These are phyloP conservation scores for Haemorhous mexicanus DNA, from an alignment of 2,113 vertebrate genomes.

Conservation along the genomic window DNA sequence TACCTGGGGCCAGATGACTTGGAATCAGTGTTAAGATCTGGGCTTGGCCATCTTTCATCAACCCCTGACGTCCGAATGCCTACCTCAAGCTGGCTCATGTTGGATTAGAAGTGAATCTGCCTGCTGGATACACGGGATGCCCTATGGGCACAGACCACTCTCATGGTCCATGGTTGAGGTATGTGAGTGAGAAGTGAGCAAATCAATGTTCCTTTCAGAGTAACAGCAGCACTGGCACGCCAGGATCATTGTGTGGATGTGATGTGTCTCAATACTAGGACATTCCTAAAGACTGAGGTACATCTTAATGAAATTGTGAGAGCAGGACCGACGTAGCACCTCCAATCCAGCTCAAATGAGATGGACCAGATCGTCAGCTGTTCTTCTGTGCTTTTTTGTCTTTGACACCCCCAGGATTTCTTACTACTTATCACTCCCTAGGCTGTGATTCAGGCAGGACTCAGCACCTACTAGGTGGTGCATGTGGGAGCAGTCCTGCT, in stretches of 20 bases:
- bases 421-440: not conserved
- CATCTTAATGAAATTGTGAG: not conserved
- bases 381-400: not conserved
- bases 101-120: not conserved
- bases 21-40: conserved; percentile 1
- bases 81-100: not conserved
- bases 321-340: fast-evolving
- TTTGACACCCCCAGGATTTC: not conserved
- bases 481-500: not conserved
- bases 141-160: not conserved
- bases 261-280: not conserved
- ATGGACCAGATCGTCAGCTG: not conserved
- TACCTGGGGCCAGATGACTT: not conserved
- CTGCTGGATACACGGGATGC: not conserved
- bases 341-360: not conserved
- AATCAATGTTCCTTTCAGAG: not conserved
- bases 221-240: not conserved
- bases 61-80: not conserved
- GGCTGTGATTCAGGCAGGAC: not conserved
- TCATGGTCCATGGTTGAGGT: not conserved
- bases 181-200: not conserved
- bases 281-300: not conserved
- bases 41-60: conserved; percentile 43
- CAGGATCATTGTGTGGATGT: not conserved
- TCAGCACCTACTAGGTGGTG: fast-evolving